A percentile compares a stretch with the other conserved stretches of the same genome.
Evolutionary conservation across 2,888 invertebrate species (phyloP).

Genomic region (Ferdinandea cuprea): DNA sequence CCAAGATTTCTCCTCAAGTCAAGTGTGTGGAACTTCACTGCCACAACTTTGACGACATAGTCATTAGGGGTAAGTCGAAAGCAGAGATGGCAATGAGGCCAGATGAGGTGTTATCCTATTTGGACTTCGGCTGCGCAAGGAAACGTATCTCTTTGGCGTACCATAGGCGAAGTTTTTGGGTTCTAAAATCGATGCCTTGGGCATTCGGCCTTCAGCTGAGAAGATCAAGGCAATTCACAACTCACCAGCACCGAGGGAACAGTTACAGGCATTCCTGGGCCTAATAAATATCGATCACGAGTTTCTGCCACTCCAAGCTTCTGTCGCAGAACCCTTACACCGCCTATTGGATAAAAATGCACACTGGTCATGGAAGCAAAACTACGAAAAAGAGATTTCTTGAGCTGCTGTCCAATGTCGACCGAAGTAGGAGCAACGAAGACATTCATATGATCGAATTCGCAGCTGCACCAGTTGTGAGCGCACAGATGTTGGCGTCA

Average conservation of each 20-base stretch:
- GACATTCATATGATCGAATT: conserved; percentile 4
- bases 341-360: conserved; percentile 68
- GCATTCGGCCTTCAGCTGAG: conserved; percentile 52
- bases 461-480: conserved; percentile 4
- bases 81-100: no score
- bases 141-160: conserved; percentile 19
- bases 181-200: conserved; percentile 61
- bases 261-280: conserved; percentile 66
- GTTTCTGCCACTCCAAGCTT: conserved; percentile 60
- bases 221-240: conserved; percentile 54
- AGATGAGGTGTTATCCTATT: no score
- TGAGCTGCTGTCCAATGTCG: conserved; percentile 33
- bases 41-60: no score
- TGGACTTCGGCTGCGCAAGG: no score
- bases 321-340: conserved; percentile 61
- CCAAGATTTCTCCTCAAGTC: no score
- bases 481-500: conserved; percentile 23
- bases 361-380: no score
- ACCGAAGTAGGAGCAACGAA: conserved; percentile 2
- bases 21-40: no score
- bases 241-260: conserved; percentile 60
- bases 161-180: conserved; percentile 56
- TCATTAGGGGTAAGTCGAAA: no score
- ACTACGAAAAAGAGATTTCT: conserved; percentile 40
- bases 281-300: conserved; percentile 56